Base-by-base conservation (phyloP, 1,140 invertebrate species). In the Helicoverpa armigera region DNA sequence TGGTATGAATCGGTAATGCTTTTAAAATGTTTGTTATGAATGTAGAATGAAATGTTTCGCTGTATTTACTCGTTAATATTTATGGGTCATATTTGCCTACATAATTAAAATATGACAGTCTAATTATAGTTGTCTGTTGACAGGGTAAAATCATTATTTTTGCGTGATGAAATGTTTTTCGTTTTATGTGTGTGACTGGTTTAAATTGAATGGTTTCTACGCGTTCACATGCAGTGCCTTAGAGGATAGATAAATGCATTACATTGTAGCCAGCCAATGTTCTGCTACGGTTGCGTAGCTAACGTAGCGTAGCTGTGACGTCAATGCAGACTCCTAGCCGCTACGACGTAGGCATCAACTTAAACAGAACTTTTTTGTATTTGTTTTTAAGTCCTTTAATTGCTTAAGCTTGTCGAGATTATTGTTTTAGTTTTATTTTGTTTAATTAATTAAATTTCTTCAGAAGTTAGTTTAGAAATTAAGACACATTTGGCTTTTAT, bases 241-340 rank as follows among this genome's bases (percentile, higher is more conserved):
- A 11, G 56, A 58, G 35, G 35, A 50, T 16, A 50, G 63, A 18
- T 60, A 29, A 67, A 35, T 67, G 63, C 63, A 67, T 43, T 67
- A 18, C 18, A 43, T n/a, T 35, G 61, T 43, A 65, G 31, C 14
- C 5, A 23, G 29, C 16, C 31, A 65, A 48, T 65, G 63, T 65
- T 65, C 63, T 48, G 63, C 43, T 67, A 67, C 16, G 43, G 12
- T 50, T 48, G n/a, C 63, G 63, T 67, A 50, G 63, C 63, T 18
- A 16, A 50, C 43, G 63, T 67, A 67, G 63, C 29, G 63, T 67
- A 67, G 63, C 29, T 10, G 63, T 67, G 63, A 67, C 63, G 63
- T 67, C 63, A 67, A n/a, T n/a, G 35, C 13, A n/a, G 48, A 50
- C 43, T n/a, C 63, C 43, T 67, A 67, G 63, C 63, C 12, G 9